Conservation (phyloP, 2,797 vertebrate genomes). For the Emydoidea blandingii region DNA sequence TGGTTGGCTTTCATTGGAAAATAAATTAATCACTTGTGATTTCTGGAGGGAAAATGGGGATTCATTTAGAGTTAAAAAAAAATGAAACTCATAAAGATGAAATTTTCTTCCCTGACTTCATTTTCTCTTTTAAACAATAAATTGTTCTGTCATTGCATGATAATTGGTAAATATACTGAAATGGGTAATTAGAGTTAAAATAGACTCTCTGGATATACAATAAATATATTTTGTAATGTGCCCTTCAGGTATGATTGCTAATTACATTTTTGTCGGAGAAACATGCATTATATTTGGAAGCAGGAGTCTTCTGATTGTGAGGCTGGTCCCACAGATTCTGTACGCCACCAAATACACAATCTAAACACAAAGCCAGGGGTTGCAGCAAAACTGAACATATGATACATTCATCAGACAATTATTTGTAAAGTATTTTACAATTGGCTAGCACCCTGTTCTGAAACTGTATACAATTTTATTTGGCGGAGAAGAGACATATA, state of each 20-base stretch:
- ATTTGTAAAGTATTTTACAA: neutral
- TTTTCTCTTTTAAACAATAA: constrained; percentile 65
- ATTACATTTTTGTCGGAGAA: constrained; percentile 60
- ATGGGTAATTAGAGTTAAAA: constrained; percentile 64
- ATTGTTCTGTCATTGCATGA: constrained; percentile 68
- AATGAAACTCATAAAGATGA: constrained; percentile 65
- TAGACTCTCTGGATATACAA: constrained; percentile 52
- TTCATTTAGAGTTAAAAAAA: constrained; percentile 60
- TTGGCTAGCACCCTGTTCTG: neutral
- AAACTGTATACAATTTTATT: neutral
- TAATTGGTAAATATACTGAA: constrained; percentile 70
- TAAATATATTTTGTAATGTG: constrained; percentile 57
- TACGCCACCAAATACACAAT: neutral
- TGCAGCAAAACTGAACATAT: neutral
- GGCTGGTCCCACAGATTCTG: neutral
- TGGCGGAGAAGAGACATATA: neutral
- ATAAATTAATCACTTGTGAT: constrained; percentile 63
- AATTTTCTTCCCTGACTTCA: constrained; percentile 62
- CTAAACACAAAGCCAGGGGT: neutral
- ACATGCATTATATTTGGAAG: neutral
- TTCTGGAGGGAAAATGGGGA: constrained; percentile 38
- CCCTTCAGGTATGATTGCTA: constrained; percentile 58
- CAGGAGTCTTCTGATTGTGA: neutral
- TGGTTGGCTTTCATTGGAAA: constrained; percentile 54
- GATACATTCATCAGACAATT: neutral